Evolutionary conservation across 30 jellyfish, hydroid and myxozoan genomes (phyloP).

Genomic region (Chrysaora quinquecirrha): DNA sequence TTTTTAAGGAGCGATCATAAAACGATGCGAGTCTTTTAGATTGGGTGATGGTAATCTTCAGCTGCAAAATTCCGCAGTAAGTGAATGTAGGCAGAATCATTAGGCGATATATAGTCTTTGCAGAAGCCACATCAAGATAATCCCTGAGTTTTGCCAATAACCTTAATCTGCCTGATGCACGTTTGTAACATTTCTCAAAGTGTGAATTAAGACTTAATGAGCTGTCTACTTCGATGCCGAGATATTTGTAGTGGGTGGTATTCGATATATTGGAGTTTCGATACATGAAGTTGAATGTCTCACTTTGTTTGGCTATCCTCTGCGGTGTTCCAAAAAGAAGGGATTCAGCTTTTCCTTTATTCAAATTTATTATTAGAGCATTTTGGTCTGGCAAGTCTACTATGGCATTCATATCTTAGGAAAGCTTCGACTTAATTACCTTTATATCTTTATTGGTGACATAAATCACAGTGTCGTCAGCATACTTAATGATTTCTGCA

Average conservation of each 20-base stretch:
- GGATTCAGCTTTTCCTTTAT: no score
- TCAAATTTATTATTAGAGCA: constrained; percentile 45
- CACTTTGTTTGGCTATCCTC: constrained; percentile 29
- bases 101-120: no score
- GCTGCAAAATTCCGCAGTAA: constrained; percentile 18
- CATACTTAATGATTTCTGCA: constrained; percentile 54
- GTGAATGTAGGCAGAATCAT: no score
- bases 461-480: constrained; percentile 66
- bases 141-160: no score
- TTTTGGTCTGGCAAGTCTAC: constrained; percentile 48
- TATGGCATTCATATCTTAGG: constrained; percentile 55
- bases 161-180: constrained; percentile 17
- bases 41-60: constrained; percentile 28
- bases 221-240: no score
- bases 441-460: constrained; percentile 44
- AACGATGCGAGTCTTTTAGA: constrained; percentile 28
- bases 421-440: constrained; percentile 49
- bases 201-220: no score
- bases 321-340: constrained; percentile 44
- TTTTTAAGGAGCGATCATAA: constrained; percentile 23
- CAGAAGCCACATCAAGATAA: neutral
- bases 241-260: constrained; percentile 17
- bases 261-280: neutral
- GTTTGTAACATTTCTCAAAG: constrained; percentile 29
- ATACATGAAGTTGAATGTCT: constrained; percentile 26